Evolutionary conservation across 2,797 vertebrate species (phyloP), one percentile per base, ranked within the genome.

Genomic region (Falco novaeseelandiae): DNA sequence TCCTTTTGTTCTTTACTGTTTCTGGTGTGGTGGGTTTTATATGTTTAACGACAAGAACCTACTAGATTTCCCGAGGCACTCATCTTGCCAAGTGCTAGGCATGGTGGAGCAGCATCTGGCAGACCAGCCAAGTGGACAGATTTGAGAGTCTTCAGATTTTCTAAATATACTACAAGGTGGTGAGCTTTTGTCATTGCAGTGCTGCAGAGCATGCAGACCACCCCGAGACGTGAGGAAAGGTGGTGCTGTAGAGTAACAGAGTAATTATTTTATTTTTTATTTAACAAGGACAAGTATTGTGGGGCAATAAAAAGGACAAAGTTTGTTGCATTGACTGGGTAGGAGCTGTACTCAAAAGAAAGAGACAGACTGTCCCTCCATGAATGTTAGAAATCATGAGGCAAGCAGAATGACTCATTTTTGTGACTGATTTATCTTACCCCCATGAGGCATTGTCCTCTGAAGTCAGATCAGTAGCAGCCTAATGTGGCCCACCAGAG

Each of bases 61-160:
- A 61, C 80, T 63, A 10, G 32, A 30, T 38, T 59, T 76, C 76
- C 59, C 7, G 2, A 55, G 13, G 11, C 13, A 1, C 2, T 63
- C 4, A 5, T 40, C 32, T 82, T 95, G 71, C 94, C 94, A 91
- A 76, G 72, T 13, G n/a, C 46, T 52, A 11, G 34, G 54, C 20
- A 58, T 63, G 78, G 79, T 6, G 2, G 85, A 58, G 74, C 87
- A 89, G 88, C 90, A 82, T 95, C 78, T 88, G 73, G 46, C 79
- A 83, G 73, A 78, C 20, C 57, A 59, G 66, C 90, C 51, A 52
- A 48, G 46, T 27, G 65, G 90, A 83, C 42, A 74, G 74, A 44
- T 67, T 93, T 94, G 78, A 91, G 71, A 90, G 82, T 52, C 36
- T 91, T 85, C 82, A 84, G 67, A 19, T 95, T 91, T 77, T 83